Base-by-base conservation (phyloP, 2,888 invertebrate species). In the Panorpa germanica region DNA sequence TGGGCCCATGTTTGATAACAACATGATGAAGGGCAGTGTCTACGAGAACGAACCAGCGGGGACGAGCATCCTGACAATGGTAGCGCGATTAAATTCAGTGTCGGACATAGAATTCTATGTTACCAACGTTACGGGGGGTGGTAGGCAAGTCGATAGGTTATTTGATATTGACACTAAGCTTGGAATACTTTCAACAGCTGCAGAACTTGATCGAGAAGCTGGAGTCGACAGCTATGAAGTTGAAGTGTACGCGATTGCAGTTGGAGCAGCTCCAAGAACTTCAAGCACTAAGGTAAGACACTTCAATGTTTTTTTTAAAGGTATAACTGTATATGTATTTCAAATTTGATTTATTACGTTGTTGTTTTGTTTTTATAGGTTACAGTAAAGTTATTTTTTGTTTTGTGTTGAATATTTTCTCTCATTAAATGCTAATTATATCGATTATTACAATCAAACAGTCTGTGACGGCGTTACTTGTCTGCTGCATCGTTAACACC, bases 81-180 rank as follows among this genome's bases (percentile, higher is more conserved):
- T 64, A 39, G 83, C 82, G 43, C 67, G 69, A 40, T 65, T 68
- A 40, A 55, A 55, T 39, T 62, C 64, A 43, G 59, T 56, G 32
- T 65, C 66, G 31, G 65, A 70, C 43, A 66, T 90, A 50, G 85
- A 86, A 53, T 91, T 85, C 59, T 90, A 83, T 57, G 77, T 91
- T 52, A 85, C 83, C 44, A 80, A 78, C 59, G 77, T 80, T 53
- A 78, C 77, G 44, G 70, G 68, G 49, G 61, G 57, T 39, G 75
- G 74, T 37, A 64, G 61, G 41, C 78, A 81, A 59, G 81, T 82
- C 48, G 83, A 86, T 58, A 69, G 83, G 46, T 62, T 86, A 44
- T 95, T 95, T 52, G 83, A 83, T 48, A 78, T 95, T 46, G 88
- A 93, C 57, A 70, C 80, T 13, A 76, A 78, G 40, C 61, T 81